Conservation (phyloP, 2,797 vertebrate species). For the Rhyacichthys aspro region DNA sequence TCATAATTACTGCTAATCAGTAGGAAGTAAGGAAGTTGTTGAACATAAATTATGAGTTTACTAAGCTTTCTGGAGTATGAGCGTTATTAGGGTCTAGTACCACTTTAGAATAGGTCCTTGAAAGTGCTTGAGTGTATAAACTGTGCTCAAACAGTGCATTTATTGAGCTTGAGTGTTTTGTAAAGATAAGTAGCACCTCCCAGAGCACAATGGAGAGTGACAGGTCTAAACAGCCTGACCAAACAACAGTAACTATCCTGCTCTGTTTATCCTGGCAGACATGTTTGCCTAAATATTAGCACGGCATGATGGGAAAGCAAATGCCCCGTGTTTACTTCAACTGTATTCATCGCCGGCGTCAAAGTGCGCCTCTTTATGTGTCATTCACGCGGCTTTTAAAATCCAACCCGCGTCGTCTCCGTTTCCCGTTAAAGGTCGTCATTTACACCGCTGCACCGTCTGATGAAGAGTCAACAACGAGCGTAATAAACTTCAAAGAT, state of each 20-base stretch:
- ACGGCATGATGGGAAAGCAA: conserved; percentile 25
- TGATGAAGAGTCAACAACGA: conserved; percentile 27
- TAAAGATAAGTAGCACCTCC: conserved; percentile 2
- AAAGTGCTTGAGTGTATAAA: too few species aligned
- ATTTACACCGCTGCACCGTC: conserved; percentile 1
- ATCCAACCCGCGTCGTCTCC: conserved; percentile 10
- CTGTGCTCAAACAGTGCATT: too few species aligned
- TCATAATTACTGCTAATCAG: too few species aligned
- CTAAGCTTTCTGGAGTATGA: too few species aligned
- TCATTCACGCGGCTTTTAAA: conserved; percentile 5
- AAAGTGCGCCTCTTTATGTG: conserved; percentile 8
- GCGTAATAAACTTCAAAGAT: conserved; percentile 6
- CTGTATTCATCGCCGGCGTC: conserved; percentile 5
- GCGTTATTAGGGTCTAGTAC: too few species aligned
- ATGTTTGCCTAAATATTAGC: conserved; percentile 35
- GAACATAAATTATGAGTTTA: too few species aligned
- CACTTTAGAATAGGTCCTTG: too few species aligned
- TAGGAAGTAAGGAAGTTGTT: too few species aligned
- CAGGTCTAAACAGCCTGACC: conserved; percentile 11
- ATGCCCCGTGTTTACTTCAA: conserved; percentile 28
- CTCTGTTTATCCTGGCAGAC: conserved; percentile 33
- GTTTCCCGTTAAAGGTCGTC: conserved; percentile 27
- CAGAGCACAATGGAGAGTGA: conserved; percentile 1
- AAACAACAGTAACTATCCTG: conserved; percentile 19
- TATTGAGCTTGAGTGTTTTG: neutral